These are phyloP conservation scores for Furcula furcula DNA, from an alignment of 2,888 invertebrate genomes.

Conservation along the genomic window DNA sequence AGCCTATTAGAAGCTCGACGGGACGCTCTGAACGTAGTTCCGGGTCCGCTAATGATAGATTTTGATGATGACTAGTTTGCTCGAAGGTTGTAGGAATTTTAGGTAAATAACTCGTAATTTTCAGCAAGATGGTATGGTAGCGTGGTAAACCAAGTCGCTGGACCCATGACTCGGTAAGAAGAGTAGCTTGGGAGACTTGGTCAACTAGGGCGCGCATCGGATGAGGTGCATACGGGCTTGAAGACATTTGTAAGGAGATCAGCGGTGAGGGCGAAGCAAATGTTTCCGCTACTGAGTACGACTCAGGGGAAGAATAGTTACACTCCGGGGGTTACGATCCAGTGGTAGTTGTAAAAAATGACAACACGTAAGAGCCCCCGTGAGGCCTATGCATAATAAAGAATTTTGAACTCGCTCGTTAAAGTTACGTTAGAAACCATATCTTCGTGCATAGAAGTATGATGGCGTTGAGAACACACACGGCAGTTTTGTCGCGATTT, in stretches of 20 bases:
- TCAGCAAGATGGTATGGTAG: background rate
- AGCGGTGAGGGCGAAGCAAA: background rate
- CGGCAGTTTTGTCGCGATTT: conserved; percentile 3
- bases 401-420: too few species aligned
- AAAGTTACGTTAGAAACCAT: background rate
- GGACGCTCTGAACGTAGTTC: conserved; percentile 3
- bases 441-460: conserved; percentile 3
- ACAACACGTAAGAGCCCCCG: too few species aligned
- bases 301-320: background rate
- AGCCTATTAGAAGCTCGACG: background rate
- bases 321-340: too few species aligned
- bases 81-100: too few species aligned
- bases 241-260: too few species aligned
- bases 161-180: background rate
- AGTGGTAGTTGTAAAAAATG: too few species aligned
- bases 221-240: background rate
- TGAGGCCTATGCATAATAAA: too few species aligned
- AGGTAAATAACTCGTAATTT: conserved; percentile 1
- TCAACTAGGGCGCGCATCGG: conserved; percentile 5
- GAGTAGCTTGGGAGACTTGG: conserved; percentile 4
- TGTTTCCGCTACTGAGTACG: background rate
- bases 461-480: conserved; percentile 1
- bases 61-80: background rate
- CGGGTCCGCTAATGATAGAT: conserved; percentile 5
- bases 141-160: background rate